Base-by-base conservation (phyloP, 2,113 vertebrate genomes). In the Neopipo cinnamomea region DNA sequence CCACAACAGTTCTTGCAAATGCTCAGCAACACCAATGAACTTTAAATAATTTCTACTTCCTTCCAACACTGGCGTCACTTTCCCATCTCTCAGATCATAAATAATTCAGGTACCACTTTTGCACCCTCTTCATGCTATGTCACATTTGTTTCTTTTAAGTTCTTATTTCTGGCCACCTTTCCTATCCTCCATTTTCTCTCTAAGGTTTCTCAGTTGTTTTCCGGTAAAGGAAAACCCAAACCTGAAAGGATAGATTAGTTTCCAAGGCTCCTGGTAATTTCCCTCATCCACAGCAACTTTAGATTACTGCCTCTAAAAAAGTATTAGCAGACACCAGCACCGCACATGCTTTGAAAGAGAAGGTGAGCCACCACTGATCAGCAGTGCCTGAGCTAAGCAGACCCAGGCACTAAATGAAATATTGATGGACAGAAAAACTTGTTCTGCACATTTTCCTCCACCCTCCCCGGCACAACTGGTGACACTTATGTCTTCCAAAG, bases 81-180 rank as follows among this genome's bases (percentile, higher is more conserved):
- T 58, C 66, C 50, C 3, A 4, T 79, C 59, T 83, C 49, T 73
- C 25, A 65, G 33, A 56, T 12, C 35, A 83, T 95, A 84, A 93
- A 93, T 95, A 88, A 95, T 83, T 88, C 35, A 84, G 55, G 55
- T 44, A 56, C n/a, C 75, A 71, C 82, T 80, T 67, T 91, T 83
- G 88, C 67, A 91, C 23, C 19, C 22, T 81, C 41, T 55, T 77
- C n/a, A 77, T 88, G 68, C 47, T 74, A 61, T 47, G 23, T 28
- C 65, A 53, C 65, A 78, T 84, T 56, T 56, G 22, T 78, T 77
- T 85, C 10, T 35, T 81, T 88, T 12, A 67, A 71, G 24, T 39
- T 82, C 33, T 20, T 4, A 4, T 46, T 56, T 59, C 85, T 68
- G 72, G 33, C 7, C 72, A 84, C 61, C 30, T 30, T 81, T 79